Evolutionary conservation across 2,113 vertebrate genomes (phyloP).

Genomic region (Galbula dea): DNA sequence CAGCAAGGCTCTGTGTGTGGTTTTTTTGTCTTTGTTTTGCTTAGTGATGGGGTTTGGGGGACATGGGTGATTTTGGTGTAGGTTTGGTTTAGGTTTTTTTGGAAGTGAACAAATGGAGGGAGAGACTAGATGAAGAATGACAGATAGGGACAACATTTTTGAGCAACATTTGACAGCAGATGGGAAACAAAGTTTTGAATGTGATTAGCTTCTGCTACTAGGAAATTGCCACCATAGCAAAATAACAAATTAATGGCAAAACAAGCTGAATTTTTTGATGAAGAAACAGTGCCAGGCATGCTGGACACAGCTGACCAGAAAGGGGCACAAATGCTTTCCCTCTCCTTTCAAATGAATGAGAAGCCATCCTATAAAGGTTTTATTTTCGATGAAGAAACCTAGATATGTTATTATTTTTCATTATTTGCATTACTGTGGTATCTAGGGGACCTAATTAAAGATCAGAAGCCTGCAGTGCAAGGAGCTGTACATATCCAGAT

Average conservation of each 20-base stretch:
- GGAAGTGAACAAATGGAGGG: not conserved
- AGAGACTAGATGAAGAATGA: not conserved
- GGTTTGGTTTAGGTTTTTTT: no score
- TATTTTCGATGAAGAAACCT: not conserved
- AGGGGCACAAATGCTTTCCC: not conserved
- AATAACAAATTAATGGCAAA: not conserved
- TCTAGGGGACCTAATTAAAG: constrained; percentile 21
- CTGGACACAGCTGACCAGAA: not conserved
- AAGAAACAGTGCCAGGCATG: not conserved
- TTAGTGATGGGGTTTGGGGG: accelerated
- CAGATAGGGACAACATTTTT: not conserved
- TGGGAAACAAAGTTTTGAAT: not conserved
- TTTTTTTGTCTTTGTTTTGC: not conserved
- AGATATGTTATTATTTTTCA: not conserved
- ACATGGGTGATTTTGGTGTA: not conserved
- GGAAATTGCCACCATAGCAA: not conserved
- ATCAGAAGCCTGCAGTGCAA: not conserved
- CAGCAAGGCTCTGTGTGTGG: not conserved
- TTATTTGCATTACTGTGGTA: not conserved
- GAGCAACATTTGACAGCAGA: not conserved
- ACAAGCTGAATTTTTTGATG: not conserved
- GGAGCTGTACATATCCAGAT: not conserved
- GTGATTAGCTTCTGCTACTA: not conserved
- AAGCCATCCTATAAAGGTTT: not conserved
- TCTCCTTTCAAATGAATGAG: not conserved